Percentiles rank a stretch among this genome's conserved stretches.
phyloP scores from a whole-genome alignment of 2,888 invertebrate species.

The Argyresthia goedartella region DNA sequence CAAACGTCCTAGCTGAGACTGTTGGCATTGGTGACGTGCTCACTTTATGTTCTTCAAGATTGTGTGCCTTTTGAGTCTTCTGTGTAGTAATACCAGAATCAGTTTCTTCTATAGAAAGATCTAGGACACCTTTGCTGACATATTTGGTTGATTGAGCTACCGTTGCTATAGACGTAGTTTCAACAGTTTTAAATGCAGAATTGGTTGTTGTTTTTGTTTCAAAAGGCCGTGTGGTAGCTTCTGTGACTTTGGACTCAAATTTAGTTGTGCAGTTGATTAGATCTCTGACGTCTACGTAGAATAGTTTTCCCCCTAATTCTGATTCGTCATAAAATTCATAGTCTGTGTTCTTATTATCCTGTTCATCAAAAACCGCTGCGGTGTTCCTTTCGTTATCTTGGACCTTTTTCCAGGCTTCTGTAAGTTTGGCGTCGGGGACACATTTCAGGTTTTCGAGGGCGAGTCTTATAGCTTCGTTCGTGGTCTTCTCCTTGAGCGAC shows the following conservation, averaged over 20 bases:
- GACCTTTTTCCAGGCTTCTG: constrained; percentile 36
- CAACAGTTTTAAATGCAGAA: no score
- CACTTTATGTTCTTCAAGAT: constrained; percentile 3
- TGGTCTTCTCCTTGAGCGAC: constrained; percentile 42
- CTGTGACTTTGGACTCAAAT: no score
- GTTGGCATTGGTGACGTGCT: constrained; percentile 53
- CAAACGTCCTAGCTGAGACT: constrained; percentile 49
- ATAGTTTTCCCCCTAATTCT: constrained; percentile 52
- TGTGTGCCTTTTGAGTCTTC: constrained; percentile 4
- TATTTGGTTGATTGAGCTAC: neutral
- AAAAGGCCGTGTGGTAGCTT: no score
- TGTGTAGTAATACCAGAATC: constrained; percentile 11
- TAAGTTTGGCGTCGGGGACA: constrained; percentile 31
- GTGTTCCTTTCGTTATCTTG: constrained; percentile 30
- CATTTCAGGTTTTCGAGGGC: constrained; percentile 53
- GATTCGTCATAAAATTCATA: constrained; percentile 59
- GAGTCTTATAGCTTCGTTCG: constrained; percentile 33
- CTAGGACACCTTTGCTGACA: constrained; percentile 15
- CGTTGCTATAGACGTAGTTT: no score
- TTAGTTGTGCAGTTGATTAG: constrained; percentile 34
- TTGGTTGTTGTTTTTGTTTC: no score
- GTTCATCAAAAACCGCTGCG: constrained; percentile 24
- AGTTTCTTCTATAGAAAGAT: constrained; percentile 15
- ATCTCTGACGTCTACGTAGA: constrained; percentile 48
- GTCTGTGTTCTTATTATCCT: constrained; percentile 25